These are phyloP conservation scores for Ichneumon xanthorius DNA, from an alignment of 2,888 invertebrate genomes.

Conservation along the genomic window DNA sequence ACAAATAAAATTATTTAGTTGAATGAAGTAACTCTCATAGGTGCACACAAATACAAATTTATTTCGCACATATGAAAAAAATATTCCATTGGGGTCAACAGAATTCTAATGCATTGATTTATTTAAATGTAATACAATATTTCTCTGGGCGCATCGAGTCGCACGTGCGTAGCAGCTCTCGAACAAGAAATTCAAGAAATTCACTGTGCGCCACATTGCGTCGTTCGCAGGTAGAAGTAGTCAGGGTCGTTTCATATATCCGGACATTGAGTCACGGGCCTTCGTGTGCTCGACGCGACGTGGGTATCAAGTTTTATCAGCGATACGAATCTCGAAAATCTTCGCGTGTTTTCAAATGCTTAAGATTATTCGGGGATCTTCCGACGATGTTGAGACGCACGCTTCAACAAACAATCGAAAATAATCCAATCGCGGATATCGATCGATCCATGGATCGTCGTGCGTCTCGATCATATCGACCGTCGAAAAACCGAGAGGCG, in stretches of 20 bases:
- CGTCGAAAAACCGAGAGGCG: too few relatives aligned
- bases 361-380: neutral
- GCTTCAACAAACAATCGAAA: neutral
- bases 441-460: conserved; percentile 28
- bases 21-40: too few relatives aligned
- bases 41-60: too few relatives aligned
- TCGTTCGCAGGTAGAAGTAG: neutral
- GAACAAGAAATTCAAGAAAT: conserved; percentile 7
- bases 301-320: neutral
- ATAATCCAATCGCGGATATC: conserved; percentile 68
- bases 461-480: neutral
- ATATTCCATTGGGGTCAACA: too few relatives aligned
- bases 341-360: neutral
- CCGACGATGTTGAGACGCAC: too few relatives aligned
- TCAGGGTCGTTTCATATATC: neutral
- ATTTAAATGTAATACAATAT: too few relatives aligned
- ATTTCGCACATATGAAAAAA: too few relatives aligned
- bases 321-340: conserved; percentile 7
- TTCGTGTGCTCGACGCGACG: neutral
- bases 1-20: too few relatives aligned
- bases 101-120: too few relatives aligned
- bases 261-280: conserved; percentile 19
- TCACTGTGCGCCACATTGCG: conserved; percentile 19
- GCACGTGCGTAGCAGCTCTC: conserved; percentile 4
- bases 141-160: neutral